Evolutionary conservation across 2,113 vertebrate species (phyloP), one percentile per base, ranked within the genome.

Genomic region (Xenopus borealis): DNA sequence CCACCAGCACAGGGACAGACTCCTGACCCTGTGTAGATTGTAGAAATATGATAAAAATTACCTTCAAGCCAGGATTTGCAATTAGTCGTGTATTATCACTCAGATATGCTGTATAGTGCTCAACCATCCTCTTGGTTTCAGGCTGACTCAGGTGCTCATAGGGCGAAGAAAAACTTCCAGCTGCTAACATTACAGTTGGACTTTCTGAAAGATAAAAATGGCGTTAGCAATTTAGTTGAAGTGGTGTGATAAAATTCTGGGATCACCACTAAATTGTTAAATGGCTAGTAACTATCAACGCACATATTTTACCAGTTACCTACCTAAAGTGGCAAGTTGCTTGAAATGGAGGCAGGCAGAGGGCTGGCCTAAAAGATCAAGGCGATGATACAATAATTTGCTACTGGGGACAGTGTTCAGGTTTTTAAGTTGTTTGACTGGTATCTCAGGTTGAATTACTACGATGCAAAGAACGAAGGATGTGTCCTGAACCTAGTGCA

Each of bases 21-120:
- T 40, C 8, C 33, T 40, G 33, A 7, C 33, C 33, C 33, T 40
- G 33, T 40, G 33, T 40, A 40, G 33, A 4, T 50, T 50, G 8
- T 16, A 55, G 14, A 1, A 7, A 55, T 17, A n/a, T 55, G 17
- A n/a, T 27, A n/a, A 55, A 10, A 59, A 78, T 4, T 79, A 96
- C 97, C 90, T 98, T 99, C 16, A 99, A 94, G 58, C 97, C 97
- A 0, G 97, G 97, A 69, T 98, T 99, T 81, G 97, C 97, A 13
- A 99, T 98, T 66, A 99, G 95, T 8, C 97, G 91, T 0, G 97
- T 99, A 92, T 98, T 98, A 84, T 99, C 97, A 0, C 97, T 99
- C 81, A 99, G 95, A 82, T 99, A 99, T 44, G 97, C 97, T 0
- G 97, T 98, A 90, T 99, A 99, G 80, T 99, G 97, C 80, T 99